Percentiles rank a stretch among this genome's conserved stretches.
These are phyloP conservation scores for Pogonognathellus flavescens DNA, from an alignment of 1,140 invertebrate genomes.

Conservation along the genomic window DNA sequence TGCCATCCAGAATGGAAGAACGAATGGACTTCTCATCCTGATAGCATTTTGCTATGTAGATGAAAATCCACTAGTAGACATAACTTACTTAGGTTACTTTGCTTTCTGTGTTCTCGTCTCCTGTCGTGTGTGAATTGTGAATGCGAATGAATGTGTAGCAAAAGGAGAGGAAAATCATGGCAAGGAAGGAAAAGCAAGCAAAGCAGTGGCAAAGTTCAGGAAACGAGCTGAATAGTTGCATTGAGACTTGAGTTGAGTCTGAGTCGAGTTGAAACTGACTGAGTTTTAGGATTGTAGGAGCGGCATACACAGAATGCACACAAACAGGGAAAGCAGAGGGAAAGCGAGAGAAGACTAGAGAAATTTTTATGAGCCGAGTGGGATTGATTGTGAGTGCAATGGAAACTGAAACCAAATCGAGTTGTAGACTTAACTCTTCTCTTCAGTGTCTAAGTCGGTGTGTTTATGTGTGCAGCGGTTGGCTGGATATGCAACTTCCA, in stretches of 20 bases:
- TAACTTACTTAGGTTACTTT: conserved; percentile 44
- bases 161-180: conserved; percentile 48
- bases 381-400: conserved; percentile 49
- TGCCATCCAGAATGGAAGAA: not conserved
- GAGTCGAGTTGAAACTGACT: conserved; percentile 15
- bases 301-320: not conserved
- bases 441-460: conserved; percentile 33
- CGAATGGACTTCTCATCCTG: conserved; percentile 33
- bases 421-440: conserved; percentile 44
- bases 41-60: conserved; percentile 45
- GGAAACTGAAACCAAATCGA: conserved; percentile 47
- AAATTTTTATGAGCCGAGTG: conserved; percentile 48
- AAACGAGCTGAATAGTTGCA: conserved; percentile 44
- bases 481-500: not conserved
- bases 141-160: conserved; percentile 38
- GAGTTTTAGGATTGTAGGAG: conserved; percentile 32
- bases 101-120: conserved; percentile 36
- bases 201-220: conserved; percentile 49
- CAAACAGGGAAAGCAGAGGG: conserved; percentile 24
- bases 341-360: conserved; percentile 15
- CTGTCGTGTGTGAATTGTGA: conserved; percentile 48
- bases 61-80: conserved; percentile 27
- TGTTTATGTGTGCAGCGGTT: conserved; percentile 6
- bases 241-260: conserved; percentile 16
- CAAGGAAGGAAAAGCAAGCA: conserved; percentile 39